These are phyloP conservation scores for Nylanderia fulva DNA, from an alignment of 1,140 invertebrate genomes.

Conservation along the genomic window DNA sequence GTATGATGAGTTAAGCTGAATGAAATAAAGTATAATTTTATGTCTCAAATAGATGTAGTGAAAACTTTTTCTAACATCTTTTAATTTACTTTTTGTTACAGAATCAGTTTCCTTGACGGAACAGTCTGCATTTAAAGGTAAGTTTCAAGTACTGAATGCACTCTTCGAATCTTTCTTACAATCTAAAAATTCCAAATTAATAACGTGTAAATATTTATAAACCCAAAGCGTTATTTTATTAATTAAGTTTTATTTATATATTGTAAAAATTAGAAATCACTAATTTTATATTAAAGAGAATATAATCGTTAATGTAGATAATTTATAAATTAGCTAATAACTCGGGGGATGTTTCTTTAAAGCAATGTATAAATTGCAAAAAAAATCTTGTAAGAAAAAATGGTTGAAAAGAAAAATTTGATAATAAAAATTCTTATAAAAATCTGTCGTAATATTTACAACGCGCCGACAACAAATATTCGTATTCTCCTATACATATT, in stretches of 20 bases:
- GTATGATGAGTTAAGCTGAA: neutral
- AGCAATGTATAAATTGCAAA: neutral
- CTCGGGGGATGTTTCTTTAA: neutral
- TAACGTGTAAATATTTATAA: neutral
- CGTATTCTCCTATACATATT: neutral
- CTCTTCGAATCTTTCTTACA: neutral
- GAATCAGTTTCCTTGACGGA: neutral
- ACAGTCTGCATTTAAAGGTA: neutral
- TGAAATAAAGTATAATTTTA: neutral
- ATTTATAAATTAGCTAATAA: neutral
- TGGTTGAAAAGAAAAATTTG: too few species aligned
- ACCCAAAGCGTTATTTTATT: conserved; percentile 1
- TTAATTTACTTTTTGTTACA: conserved; percentile 9
- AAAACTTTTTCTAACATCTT: neutral
- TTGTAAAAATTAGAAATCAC: neutral
- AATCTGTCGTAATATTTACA: neutral
- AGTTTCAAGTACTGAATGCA: neutral
- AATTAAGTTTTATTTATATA: neutral
- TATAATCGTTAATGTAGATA: neutral
- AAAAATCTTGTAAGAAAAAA: neutral
- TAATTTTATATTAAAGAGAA: neutral
- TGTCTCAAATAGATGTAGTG: neutral
- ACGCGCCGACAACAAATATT: neutral
- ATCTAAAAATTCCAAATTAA: neutral
- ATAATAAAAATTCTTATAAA: neutral